Evolutionary conservation across 2,113 vertebrate species (phyloP).

Genomic region (Clarias macrocephalus): DNA sequence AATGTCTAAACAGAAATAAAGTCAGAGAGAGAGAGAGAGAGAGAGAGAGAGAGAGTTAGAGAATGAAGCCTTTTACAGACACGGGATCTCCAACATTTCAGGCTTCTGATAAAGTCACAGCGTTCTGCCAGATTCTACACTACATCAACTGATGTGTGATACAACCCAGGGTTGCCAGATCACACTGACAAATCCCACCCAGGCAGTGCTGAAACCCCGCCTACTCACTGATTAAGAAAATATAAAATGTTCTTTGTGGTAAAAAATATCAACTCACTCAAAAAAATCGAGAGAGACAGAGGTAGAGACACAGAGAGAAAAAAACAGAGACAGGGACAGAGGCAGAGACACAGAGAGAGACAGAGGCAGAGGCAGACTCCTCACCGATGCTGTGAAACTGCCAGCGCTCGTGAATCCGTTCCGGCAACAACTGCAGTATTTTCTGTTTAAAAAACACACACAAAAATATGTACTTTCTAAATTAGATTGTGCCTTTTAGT

Average conservation of each 20-base stretch:
- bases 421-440: conserved; percentile 97
- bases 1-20: neutral
- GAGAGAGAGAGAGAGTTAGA: neutral
- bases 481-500: neutral
- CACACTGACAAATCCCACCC: no score
- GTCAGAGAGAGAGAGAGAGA: neutral
- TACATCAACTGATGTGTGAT: no score
- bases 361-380: neutral
- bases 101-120: no score
- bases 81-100: no score
- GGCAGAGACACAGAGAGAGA: neutral
- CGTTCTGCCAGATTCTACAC: no score
- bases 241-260: no score
- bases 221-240: no score
- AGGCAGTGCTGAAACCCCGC: no score
- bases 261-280: no score
- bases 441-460: conserved; percentile 74
- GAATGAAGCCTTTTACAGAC: no score
- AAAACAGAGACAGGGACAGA: neutral
- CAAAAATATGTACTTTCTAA: neutral
- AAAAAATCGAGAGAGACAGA: no score
- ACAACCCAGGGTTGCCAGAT: no score
- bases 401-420: conserved; percentile 95
- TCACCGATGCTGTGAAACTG: conserved; percentile 99
- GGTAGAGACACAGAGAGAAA: neutral